Conservation (phyloP, 2,113 vertebrate genomes). For the Tenebrosternarchus preto region DNA sequence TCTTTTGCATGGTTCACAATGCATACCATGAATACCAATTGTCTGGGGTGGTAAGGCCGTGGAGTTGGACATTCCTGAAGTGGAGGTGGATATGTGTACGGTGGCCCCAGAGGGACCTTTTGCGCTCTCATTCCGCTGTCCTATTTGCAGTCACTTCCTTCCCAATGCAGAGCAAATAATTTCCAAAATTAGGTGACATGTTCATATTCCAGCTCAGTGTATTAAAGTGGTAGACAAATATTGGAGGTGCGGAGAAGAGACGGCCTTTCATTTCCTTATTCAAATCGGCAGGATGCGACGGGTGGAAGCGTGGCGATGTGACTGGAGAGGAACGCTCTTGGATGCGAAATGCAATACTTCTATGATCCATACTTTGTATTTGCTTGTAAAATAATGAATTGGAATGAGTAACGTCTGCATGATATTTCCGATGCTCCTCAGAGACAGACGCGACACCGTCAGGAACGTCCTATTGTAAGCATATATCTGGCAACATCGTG, state of each 20-base stretch:
- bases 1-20: slow-evolving; percentile 22
- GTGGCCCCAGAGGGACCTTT: slow-evolving; percentile 50
- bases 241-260: slow-evolving; percentile 74
- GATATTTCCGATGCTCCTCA: slow-evolving; percentile 25
- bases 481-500: neutral
- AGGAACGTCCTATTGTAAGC: slow-evolving; percentile 11
- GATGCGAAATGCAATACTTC: slow-evolving; percentile 32
- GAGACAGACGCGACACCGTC: slow-evolving; percentile 17
- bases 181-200: slow-evolving; percentile 88
- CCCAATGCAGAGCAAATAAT: slow-evolving; percentile 89
- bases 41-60: slow-evolving; percentile 18
- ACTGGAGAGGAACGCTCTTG: slow-evolving; percentile 16
- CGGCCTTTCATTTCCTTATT: slow-evolving; percentile 87
- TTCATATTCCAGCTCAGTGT: slow-evolving; percentile 85
- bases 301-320: slow-evolving; percentile 14
- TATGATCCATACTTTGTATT: slow-evolving; percentile 33
- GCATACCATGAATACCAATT: slow-evolving; percentile 49
- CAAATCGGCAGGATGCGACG: slow-evolving; percentile 75
- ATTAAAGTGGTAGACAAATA: slow-evolving; percentile 91
- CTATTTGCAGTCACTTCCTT: slow-evolving; percentile 89
- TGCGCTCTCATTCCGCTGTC: slow-evolving; percentile 60
- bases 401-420: slow-evolving; percentile 46
- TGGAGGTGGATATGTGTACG: slow-evolving; percentile 50
- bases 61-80: slow-evolving; percentile 47
- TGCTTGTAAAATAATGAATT: slow-evolving; percentile 52